Base-by-base conservation (phyloP, 1,140 invertebrate genomes). In the Drosophila kepulauana region DNA sequence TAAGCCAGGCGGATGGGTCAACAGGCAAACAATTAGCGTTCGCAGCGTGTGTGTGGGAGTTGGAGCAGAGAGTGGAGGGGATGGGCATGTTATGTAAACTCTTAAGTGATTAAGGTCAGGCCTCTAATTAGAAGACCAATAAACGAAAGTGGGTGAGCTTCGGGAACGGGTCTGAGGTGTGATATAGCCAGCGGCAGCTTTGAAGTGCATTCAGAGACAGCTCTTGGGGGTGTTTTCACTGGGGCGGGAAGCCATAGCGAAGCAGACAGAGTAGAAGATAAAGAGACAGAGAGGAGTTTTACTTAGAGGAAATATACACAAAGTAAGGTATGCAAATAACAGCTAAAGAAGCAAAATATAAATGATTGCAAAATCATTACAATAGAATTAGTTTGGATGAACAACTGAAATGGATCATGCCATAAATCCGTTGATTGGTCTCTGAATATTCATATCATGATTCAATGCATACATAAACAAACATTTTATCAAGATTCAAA, bases 21-120 rank as follows among this genome's bases (percentile, higher is more conserved):
- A 67, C 25, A 33, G 63, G 45, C 54, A 61, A 54, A 59, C 72
- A 75, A 75, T 75, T 70, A 75, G 59, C 46, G 59, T 30, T 62
- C 30, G 1, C 38, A 5, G 67, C 51, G 30, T 69, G 48, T 69
- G 48, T 69, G 48, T 68, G 65, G 64, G 64, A 79, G 58, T 75
- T 66, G 33, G 61, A 16, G 46, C 7, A 52, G 20, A 5, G 8
- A 16, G 5, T 25, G 8, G 10, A 28, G 6, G 28, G 30, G 33
- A 6, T 33, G 28, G 45, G 65, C 15, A 30, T 43, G 41, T 68
- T 82, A 69, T 80, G 73, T 82, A 88, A 79, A 82, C 84, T 87
- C 69, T 88, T 80, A 87, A 80, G 82, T 87, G 84, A 87, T 87
- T 87, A 87, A 89, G 84, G 84, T 89, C 84, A 87, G 59, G 52